Evolutionary conservation across 2,113 vertebrate species (phyloP).

Genomic region (Struthio camelus): DNA sequence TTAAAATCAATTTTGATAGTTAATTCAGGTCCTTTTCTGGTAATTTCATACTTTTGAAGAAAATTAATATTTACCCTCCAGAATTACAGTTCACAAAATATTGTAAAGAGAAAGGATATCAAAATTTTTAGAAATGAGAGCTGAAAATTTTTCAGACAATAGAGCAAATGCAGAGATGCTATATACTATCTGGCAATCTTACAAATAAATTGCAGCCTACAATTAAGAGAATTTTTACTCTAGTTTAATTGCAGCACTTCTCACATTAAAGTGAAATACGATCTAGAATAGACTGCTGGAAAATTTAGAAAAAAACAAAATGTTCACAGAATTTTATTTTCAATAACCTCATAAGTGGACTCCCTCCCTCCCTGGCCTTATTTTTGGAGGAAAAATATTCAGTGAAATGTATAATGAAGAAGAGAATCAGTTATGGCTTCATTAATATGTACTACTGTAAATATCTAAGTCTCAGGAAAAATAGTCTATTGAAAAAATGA

Average conservation of each 20-base stretch:
- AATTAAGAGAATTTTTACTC: not conserved
- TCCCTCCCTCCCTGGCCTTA: not conserved
- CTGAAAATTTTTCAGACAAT: not conserved
- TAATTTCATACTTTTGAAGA: not conserved
- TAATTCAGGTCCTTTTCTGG: not conserved
- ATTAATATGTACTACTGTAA: not conserved
- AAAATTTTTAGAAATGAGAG: not conserved
- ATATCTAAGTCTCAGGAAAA: not conserved
- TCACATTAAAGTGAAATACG: not conserved
- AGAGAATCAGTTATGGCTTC: not conserved
- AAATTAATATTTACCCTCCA: not conserved
- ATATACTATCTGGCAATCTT: not conserved
- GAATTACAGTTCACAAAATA: not conserved
- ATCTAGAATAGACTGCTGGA: not conserved
- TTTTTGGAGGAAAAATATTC: not conserved
- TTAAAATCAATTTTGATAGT: not conserved
- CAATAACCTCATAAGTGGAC: not conserved
- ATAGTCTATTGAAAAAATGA: not conserved
- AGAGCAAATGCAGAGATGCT: not conserved
- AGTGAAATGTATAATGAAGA: not conserved
- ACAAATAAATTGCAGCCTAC: not conserved
- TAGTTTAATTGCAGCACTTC: not conserved
- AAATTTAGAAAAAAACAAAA: not conserved
- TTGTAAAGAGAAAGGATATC: not conserved
- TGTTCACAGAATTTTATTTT: not conserved